These are phyloP conservation scores for Lophotriccus pileatus DNA, from an alignment of 2,797 vertebrate genomes.

Conservation along the genomic window DNA sequence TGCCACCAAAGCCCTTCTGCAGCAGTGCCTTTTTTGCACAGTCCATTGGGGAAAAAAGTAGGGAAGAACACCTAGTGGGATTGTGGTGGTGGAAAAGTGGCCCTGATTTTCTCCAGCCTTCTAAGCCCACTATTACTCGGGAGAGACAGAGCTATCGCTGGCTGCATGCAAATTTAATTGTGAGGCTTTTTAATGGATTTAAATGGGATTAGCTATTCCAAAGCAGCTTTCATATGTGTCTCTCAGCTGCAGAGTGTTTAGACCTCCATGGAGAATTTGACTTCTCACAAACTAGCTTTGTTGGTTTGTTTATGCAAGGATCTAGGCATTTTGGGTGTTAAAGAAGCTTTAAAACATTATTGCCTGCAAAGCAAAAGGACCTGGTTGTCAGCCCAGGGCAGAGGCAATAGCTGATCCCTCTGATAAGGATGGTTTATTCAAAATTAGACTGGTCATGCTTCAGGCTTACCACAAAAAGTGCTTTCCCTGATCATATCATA, in stretches of 20 bases:
- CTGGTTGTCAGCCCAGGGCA: neutral
- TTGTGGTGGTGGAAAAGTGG: neutral
- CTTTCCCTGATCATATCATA: neutral
- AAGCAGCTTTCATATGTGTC: neutral
- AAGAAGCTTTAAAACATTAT: conserved; percentile 1
- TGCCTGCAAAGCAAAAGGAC: neutral
- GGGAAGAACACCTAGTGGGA: neutral
- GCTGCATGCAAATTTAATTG: conserved; percentile 43
- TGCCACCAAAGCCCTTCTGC: neutral
- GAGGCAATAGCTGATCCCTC: neutral
- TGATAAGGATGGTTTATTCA: neutral
- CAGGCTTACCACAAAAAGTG: neutral
- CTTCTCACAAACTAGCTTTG: conserved; percentile 7
- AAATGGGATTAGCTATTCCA: conserved; percentile 34
- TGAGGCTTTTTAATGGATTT: conserved; percentile 36
- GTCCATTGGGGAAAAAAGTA: neutral
- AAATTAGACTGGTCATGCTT: neutral
- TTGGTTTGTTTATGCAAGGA: conserved; percentile 21
- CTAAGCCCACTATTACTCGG: neutral
- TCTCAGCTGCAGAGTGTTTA: conserved; percentile 24
- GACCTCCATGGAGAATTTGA: conserved; percentile 9
- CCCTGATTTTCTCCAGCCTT: neutral
- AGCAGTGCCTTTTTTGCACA: neutral
- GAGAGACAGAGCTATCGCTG: neutral
- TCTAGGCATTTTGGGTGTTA: neutral